A percentile compares a stretch with the other conserved stretches of the same genome.
Conservation (phyloP, 2,113 vertebrate genomes). For the Canis aureus region DNA sequence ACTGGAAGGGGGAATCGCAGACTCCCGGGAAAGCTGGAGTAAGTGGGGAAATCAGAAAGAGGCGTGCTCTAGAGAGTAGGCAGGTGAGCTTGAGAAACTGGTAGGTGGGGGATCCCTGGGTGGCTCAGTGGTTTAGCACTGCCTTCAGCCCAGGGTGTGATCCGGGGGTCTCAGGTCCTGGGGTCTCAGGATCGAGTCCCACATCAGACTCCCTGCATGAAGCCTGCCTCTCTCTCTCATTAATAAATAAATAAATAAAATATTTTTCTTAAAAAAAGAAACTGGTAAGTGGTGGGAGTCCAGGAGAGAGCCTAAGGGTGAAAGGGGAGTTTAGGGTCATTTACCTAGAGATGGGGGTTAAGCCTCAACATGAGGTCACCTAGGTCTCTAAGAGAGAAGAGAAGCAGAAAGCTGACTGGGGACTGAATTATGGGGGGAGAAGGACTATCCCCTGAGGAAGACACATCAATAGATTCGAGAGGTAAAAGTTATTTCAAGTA, state of each 20-base stretch:
- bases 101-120: too few species aligned
- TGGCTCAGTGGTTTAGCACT: too few species aligned
- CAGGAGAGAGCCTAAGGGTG: not conserved
- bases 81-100: not conserved
- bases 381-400: not conserved
- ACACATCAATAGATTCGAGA: not conserved
- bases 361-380: not conserved
- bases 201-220: too few species aligned
- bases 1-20: not conserved
- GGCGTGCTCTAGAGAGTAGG: not conserved
- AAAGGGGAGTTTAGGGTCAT: not conserved
- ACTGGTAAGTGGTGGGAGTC: not conserved
- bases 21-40: not conserved
- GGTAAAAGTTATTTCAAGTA: not conserved
- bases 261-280: not conserved
- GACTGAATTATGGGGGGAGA: not conserved
- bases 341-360: not conserved
- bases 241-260: too few species aligned
- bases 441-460: not conserved
- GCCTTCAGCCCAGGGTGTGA: too few species aligned
- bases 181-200: too few species aligned
- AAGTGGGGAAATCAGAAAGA: not conserved
- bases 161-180: too few species aligned
- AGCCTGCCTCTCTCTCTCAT: too few species aligned
- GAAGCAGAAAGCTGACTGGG: not conserved